phyloP scores from a whole-genome alignment of 2,113 vertebrate genomes.

The Pyxicephalus adspersus region DNA sequence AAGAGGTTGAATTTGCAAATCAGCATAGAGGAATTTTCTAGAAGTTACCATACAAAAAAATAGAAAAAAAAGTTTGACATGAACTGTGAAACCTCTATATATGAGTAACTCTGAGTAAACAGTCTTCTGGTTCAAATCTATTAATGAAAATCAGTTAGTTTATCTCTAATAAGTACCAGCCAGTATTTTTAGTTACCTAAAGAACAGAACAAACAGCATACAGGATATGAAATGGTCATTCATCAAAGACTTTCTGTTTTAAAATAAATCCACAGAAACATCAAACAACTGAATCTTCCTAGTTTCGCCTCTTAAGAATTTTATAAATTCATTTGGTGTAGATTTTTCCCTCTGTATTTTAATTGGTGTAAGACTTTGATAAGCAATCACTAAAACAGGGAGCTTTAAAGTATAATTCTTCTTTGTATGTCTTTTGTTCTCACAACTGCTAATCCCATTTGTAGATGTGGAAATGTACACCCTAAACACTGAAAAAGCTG shows the following conservation, averaged over 20 bases:
- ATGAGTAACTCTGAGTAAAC: too few species aligned
- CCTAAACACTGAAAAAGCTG: too few species aligned
- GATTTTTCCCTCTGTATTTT: constrained; percentile 9
- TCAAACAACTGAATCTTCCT: constrained; percentile 31
- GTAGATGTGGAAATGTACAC: too few species aligned
- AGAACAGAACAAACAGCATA: constrained; percentile 5
- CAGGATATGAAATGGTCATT: constrained; percentile 22
- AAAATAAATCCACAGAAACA: constrained; percentile 31
- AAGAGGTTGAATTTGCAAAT: too few species aligned
- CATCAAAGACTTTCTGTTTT: constrained; percentile 24
- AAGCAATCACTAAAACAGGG: background rate
- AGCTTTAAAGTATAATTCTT: background rate
- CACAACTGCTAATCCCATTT: too few species aligned
- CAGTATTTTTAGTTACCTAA: constrained; percentile 20
- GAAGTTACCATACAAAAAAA: too few species aligned
- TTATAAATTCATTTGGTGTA: constrained; percentile 25
- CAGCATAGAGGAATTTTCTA: too few species aligned
- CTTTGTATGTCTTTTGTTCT: background rate
- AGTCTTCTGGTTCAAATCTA: too few species aligned
- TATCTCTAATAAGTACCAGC: background rate
- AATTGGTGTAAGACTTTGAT: constrained; percentile 26
- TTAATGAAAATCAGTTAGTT: too few species aligned
- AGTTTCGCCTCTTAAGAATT: background rate
- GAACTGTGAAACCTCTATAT: too few species aligned
- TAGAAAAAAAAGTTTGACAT: too few species aligned